These are phyloP conservation scores for Pyrgus malvae DNA, from an alignment of 2,888 invertebrate genomes.

Conservation along the genomic window DNA sequence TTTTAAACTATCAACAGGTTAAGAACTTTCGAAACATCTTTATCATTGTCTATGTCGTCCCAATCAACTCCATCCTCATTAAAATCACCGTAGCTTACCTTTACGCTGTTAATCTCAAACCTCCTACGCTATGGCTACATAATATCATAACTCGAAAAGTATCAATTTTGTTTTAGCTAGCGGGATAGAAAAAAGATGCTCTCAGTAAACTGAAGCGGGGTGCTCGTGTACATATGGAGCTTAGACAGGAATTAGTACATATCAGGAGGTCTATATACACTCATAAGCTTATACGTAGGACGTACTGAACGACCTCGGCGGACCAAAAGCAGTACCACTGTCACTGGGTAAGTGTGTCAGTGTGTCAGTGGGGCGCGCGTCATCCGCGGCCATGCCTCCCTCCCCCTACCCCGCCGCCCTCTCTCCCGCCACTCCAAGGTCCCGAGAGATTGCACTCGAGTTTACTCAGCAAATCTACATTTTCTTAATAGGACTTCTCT, in stretches of 20 bases:
- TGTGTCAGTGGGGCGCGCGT: conserved; percentile 80
- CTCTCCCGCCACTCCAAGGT: conserved; percentile 64
- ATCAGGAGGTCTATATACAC: conserved; percentile 5
- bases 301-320: conserved; percentile 74
- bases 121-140: too few relatives aligned
- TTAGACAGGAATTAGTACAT: neutral
- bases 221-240: too few relatives aligned
- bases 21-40: too few relatives aligned
- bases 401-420: conserved; percentile 42
- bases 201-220: neutral
- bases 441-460: conserved; percentile 68
- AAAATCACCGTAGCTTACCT: too few relatives aligned
- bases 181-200: neutral
- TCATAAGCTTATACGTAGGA: conserved; percentile 61
- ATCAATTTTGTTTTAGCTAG: too few relatives aligned
- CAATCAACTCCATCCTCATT: too few relatives aligned
- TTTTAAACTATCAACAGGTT: too few relatives aligned
- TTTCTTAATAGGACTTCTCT: conserved; percentile 45
- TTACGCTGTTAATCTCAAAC: too few relatives aligned
- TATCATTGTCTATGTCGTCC: too few relatives aligned
- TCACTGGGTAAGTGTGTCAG: conserved; percentile 81
- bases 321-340: conserved; percentile 80
- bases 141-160: too few relatives aligned
- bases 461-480: conserved; percentile 53
- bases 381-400: conserved; percentile 71